Conservation (phyloP, 2,113 vertebrate species). For the Pogona vitticeps region DNA sequence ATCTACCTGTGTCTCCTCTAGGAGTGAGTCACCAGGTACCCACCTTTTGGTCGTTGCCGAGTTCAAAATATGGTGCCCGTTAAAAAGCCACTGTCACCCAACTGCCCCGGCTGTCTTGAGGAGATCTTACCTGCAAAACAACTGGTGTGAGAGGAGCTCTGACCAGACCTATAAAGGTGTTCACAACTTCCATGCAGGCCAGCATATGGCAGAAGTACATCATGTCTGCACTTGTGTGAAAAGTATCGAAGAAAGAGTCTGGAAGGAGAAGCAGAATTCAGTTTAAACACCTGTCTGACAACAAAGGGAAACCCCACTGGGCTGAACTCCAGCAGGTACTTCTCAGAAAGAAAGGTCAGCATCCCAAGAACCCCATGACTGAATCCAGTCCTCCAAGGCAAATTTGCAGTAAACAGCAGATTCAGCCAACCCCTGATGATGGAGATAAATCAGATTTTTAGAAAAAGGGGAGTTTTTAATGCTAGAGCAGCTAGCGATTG, state of each 20-base stretch:
- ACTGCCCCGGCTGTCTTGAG: too few species aligned
- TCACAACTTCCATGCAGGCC: slow-evolving; percentile 87
- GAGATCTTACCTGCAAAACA: slow-evolving; percentile 82
- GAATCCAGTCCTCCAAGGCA: too few species aligned
- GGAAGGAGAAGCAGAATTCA: slow-evolving; percentile 21
- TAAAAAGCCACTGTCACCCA: background rate
- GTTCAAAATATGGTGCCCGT: background rate
- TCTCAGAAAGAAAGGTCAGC: background rate
- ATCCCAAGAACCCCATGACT: too few species aligned
- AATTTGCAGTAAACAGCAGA: too few species aligned
- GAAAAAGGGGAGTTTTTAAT: too few species aligned
- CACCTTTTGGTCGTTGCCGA: background rate
- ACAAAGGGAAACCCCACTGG: background rate
- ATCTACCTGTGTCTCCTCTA: background rate
- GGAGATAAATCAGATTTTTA: too few species aligned
- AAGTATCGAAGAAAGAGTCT: slow-evolving; percentile 95
- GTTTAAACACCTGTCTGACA: background rate
- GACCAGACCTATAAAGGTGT: slow-evolving; percentile 87
- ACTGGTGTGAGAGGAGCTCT: slow-evolving; percentile 82
- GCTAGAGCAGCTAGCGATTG: too few species aligned
- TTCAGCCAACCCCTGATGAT: too few species aligned
- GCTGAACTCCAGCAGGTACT: too few species aligned
- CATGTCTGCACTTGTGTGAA: slow-evolving; percentile 88
- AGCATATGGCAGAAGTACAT: slow-evolving; percentile 97
- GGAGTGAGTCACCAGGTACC: background rate